Base-by-base conservation (phyloP, 2,797 vertebrate genomes). In the Coluber constrictor region DNA sequence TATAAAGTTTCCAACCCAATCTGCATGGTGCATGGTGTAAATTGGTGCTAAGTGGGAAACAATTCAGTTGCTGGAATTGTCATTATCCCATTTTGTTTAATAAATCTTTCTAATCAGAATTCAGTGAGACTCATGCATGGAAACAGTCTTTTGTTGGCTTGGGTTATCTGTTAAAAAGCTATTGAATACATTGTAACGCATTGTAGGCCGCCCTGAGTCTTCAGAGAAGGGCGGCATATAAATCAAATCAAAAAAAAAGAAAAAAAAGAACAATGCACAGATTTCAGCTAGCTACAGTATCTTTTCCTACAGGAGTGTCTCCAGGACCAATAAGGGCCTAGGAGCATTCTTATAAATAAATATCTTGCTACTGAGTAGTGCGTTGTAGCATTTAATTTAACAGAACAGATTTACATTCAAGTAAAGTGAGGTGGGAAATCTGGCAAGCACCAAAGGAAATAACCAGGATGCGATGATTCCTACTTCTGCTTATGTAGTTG, bases 401-500 rank as follows among this genome's bases (percentile, higher is more conserved):
- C 18, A 79, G 18, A 79, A 79, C 18, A 79, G 1, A 79, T 79
- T 79, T 79, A 79, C 43, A 79, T 79, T 43, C 8, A 79, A 43
- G 32, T 43, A 37, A 79, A 43, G 70, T 20, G 7, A 43, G 70
- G 18, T 43, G 18, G 70, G 0, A 79, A 79, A 18, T 18, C 32
- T 79, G 70, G 32, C 16, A 79, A 79, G 70, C 32, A 79, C 16
- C 32, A 43, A 79, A 43, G 7, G 70, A 79, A 43, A 79, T 79
- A 79, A 43, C 15, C 70, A 79, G 3, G 70, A 43, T 79, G 43
- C 70, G 43, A 23, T 43, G 32, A 32, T 20, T 7, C 18, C 70
- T 79, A 79, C 8, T 79, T 43, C 70, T 79, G 32, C 88, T 37
- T 95, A 94, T 93, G 93, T 15, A 29, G 32, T 32, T 79, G 70